These are phyloP conservation scores for Boleophthalmus pectinirostris DNA, from an alignment of 2,113 vertebrate genomes.

Conservation along the genomic window DNA sequence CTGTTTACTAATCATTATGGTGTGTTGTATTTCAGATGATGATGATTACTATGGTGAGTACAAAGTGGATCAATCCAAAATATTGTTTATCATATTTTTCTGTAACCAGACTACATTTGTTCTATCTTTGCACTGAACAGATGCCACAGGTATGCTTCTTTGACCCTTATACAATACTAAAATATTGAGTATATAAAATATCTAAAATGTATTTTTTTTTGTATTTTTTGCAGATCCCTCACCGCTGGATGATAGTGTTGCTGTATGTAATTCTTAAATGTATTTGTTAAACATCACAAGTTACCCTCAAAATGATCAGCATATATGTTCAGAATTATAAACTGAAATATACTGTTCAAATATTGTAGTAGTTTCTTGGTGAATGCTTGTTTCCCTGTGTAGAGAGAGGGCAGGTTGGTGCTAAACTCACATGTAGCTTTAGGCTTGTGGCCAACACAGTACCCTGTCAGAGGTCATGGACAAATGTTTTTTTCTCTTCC, in stretches of 20 bases:
- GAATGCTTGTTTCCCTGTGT: background rate
- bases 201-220: no score
- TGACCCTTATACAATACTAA: background rate
- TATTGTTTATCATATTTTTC: background rate
- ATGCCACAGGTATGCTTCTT: constrained; percentile 52
- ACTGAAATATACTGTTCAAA: background rate
- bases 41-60: constrained; percentile 64
- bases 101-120: background rate
- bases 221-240: constrained; percentile 54
- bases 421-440: background rate
- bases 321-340: background rate
- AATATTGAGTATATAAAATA: background rate
- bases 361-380: background rate
- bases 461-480: background rate
- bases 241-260: constrained; percentile 65
- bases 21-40: constrained; percentile 40
- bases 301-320: background rate
- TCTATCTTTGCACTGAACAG: constrained; percentile 30
- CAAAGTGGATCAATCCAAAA: background rate
- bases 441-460: background rate
- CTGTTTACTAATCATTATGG: background rate
- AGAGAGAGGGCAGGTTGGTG: background rate
- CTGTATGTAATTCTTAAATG: constrained; percentile 60
- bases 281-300: background rate
- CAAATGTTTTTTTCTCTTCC: constrained; percentile 9